phyloP scores from a whole-genome alignment of 2,888 invertebrate species.

The Lucinisca nassula region DNA sequence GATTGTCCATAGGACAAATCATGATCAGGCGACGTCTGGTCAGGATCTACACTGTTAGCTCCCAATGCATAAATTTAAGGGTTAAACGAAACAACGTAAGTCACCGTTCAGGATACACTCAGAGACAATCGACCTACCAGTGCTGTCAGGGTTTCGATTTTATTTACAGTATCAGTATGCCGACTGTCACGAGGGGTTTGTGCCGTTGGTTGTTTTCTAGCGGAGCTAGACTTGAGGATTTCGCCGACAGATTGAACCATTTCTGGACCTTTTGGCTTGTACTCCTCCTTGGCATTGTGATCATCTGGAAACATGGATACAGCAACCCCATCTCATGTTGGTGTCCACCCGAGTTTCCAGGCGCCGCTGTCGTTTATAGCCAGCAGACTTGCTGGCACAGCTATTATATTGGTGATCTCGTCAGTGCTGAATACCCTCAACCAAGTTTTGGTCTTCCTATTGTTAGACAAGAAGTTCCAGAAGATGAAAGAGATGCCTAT shows the following conservation, averaged over 20 bases:
- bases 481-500: not conserved
- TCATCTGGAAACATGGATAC: conserved; percentile 56
- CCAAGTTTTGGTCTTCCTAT: too few relatives aligned
- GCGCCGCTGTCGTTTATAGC: not conserved
- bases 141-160: too few relatives aligned
- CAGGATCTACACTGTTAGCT: too few relatives aligned
- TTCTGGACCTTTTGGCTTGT: conserved; percentile 67
- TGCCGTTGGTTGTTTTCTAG: conserved; percentile 35
- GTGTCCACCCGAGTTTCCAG: conserved; percentile 45
- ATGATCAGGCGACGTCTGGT: too few relatives aligned
- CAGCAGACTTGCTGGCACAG: conserved; percentile 54
- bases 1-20: too few relatives aligned
- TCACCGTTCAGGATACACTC: too few relatives aligned
- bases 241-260: conserved; percentile 65
- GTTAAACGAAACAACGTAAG: too few relatives aligned
- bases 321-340: conserved; percentile 49
- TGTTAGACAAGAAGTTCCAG: not conserved
- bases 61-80: too few relatives aligned
- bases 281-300: conserved; percentile 45
- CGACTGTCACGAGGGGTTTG: conserved; percentile 43
- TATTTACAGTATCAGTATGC: too few relatives aligned
- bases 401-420: too few relatives aligned
- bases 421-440: too few relatives aligned
- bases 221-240: conserved; percentile 55
- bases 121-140: too few relatives aligned